A percentile compares a stretch with the other conserved stretches of the same genome.
phyloP scores from a whole-genome alignment of 2,888 invertebrate genomes.

The Dioctria rufipes region DNA sequence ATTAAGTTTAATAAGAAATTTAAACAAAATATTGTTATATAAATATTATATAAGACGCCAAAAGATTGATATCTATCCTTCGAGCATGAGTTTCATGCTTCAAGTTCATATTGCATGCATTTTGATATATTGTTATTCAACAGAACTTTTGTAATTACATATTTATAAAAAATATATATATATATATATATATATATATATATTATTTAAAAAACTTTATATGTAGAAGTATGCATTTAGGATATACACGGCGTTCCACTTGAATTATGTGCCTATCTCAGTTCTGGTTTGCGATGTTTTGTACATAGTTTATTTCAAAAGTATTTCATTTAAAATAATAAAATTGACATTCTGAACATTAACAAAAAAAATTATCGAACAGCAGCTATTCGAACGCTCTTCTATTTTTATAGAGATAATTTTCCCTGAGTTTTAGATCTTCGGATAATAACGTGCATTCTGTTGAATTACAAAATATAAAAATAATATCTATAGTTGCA shows the following conservation, averaged over 20 bases:
- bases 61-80: too few species aligned
- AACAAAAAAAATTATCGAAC: too few species aligned
- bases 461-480: constrained; percentile 21
- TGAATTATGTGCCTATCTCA: too few species aligned
- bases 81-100: neutral
- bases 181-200: too few species aligned
- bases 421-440: neutral
- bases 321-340: neutral
- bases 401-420: neutral
- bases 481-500: neutral
- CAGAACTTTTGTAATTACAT: neutral
- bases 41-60: neutral
- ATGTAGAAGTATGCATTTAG: too few species aligned
- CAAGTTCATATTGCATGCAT: neutral
- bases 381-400: neutral
- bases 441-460: neutral
- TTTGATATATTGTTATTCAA: neutral
- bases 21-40: neutral
- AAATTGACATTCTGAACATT: neutral
- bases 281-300: too few species aligned
- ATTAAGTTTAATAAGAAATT: neutral
- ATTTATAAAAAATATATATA: too few species aligned
- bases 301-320: too few species aligned
- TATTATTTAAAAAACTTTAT: too few species aligned
- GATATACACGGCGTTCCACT: too few species aligned